Evolutionary conservation across 2,113 vertebrate species (phyloP).

Genomic region (Tringa solitaria): DNA sequence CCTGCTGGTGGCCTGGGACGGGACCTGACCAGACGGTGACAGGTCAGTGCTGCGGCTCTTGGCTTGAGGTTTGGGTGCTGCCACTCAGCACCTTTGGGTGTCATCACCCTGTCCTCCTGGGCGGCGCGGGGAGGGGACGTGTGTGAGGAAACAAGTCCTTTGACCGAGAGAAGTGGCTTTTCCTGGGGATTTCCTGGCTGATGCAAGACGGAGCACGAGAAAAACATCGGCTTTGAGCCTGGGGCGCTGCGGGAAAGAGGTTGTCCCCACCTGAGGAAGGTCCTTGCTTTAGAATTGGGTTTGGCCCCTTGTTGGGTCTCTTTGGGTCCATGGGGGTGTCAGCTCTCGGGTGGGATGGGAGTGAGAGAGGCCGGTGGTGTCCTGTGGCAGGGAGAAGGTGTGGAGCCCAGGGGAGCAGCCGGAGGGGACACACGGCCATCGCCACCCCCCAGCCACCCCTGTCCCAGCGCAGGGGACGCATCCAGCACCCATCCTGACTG

Average conservation of each 20-base stretch:
- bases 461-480: background rate
- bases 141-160: background rate
- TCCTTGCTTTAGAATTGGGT: background rate
- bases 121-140: rapidly evolving
- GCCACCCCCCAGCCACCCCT: background rate
- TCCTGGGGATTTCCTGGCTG: constrained; percentile 59
- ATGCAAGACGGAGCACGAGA: background rate
- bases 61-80: background rate
- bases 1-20: background rate
- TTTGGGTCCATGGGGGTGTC: background rate
- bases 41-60: background rate
- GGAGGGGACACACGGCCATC: rapidly evolving
- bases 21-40: background rate
- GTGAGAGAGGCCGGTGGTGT: background rate
- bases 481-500: background rate
- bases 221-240: background rate
- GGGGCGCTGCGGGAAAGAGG: rapidly evolving
- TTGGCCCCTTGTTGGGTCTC: background rate
- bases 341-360: background rate
- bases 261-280: background rate
- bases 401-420: background rate
- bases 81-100: background rate
- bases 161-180: background rate
- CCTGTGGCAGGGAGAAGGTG: background rate
- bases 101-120: background rate